phyloP scores from a whole-genome alignment of 1,140 invertebrate species.

The Pachyrhynchus sulphureomaculatus region DNA sequence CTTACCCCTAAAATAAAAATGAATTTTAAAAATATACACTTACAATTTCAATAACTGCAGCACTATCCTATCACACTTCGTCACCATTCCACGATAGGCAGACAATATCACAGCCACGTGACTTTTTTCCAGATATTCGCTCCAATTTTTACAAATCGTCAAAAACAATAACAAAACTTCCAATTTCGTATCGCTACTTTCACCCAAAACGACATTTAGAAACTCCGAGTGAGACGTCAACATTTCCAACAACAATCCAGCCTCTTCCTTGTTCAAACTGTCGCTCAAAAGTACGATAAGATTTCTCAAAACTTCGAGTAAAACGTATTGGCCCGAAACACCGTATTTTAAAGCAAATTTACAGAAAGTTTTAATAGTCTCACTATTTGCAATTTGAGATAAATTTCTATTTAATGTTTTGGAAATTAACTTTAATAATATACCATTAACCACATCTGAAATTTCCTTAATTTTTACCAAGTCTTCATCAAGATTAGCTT shows the following conservation, averaged over 20 bases:
- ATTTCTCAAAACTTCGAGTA: constrained; percentile 59
- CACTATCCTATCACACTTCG: constrained; percentile 56
- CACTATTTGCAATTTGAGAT: constrained; percentile 49
- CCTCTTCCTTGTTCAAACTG: constrained; percentile 53
- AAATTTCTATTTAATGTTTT: not conserved
- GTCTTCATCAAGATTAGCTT: constrained; percentile 34
- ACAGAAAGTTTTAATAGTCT: constrained; percentile 66
- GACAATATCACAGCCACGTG: constrained; percentile 72
- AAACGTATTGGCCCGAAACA: constrained; percentile 55
- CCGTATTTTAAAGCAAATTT: constrained; percentile 65
- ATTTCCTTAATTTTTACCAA: constrained; percentile 50
- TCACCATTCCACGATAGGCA: constrained; percentile 68
- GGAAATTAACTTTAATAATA: constrained; percentile 44
- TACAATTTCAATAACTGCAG: constrained; percentile 44
- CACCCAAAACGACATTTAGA: constrained; percentile 63
- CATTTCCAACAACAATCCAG: constrained; percentile 67
- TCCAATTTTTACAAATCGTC: constrained; percentile 61
- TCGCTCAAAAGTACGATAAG: constrained; percentile 56
- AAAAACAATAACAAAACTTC: constrained; percentile 63
- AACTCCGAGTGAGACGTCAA: constrained; percentile 74
- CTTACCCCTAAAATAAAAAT: too few species aligned
- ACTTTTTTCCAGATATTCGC: constrained; percentile 59
- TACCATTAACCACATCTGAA: constrained; percentile 49
- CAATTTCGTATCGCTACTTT: constrained; percentile 57
- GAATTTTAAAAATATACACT: too few species aligned